Percentiles rank a stretch among this genome's conserved stretches.
Conservation (phyloP, 2,113 vertebrate genomes). For the Microcebus jonahi region DNA sequence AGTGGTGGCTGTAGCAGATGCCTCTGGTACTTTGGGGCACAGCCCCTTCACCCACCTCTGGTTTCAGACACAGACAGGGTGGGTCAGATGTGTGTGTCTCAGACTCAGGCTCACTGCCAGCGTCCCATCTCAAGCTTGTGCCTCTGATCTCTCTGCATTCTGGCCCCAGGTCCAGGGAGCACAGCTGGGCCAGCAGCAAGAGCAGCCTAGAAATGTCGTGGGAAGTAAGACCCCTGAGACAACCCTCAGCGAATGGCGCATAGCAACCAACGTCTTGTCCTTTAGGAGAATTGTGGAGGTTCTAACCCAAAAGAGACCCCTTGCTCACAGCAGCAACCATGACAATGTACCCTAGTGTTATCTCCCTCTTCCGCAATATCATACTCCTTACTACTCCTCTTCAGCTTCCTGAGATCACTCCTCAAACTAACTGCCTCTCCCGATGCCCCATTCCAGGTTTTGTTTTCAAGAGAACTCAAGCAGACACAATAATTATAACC, state of each 20-base stretch:
- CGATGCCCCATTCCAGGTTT: not conserved
- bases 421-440: not conserved
- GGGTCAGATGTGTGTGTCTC: not conserved
- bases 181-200: not conserved
- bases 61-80: not conserved
- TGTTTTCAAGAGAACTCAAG: not conserved
- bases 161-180: not conserved
- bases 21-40: not conserved
- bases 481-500: not conserved
- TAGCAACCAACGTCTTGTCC: not conserved
- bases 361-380: not conserved
- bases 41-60: not conserved
- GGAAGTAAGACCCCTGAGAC: not conserved
- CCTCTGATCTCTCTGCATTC: not conserved
- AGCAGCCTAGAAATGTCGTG: not conserved
- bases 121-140: too few relatives aligned
- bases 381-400: not conserved
- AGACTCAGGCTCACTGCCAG: not conserved
- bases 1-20: not conserved
- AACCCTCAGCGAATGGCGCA: not conserved
- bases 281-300: not conserved
- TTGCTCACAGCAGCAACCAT: not conserved
- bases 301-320: not conserved
- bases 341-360: accelerated
- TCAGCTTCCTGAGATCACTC: not conserved